Evolutionary conservation across 2,113 vertebrate species (phyloP).

Genomic region (Pteruthius melanotis): DNA sequence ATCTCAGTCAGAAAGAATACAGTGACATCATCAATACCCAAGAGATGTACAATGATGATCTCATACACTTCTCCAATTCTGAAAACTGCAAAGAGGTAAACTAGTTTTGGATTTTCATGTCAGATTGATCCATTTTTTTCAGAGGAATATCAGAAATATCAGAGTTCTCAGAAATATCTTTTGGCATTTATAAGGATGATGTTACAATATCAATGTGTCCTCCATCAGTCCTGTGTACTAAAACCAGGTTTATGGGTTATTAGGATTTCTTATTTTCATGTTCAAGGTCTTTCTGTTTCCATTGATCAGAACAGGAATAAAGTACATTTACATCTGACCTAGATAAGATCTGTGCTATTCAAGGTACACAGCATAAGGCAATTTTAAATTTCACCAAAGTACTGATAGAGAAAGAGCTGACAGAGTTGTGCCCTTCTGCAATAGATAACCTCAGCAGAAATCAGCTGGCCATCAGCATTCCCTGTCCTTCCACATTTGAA

Average conservation of each 20-base stretch:
- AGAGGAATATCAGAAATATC: not conserved
- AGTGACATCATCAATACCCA: slow-evolving; percentile 99
- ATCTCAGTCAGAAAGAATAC: slow-evolving; percentile 99
- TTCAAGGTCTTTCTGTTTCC: not conserved
- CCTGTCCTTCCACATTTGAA: not conserved
- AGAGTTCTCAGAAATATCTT: not conserved
- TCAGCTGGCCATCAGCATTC: not conserved
- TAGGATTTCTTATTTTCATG: not conserved
- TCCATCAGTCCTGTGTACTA: not conserved
- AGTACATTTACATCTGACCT: not conserved
- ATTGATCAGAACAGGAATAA: not conserved
- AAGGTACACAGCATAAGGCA: not conserved
- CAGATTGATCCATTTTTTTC: not conserved
- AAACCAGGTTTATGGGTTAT: not conserved
- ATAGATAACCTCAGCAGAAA: not conserved
- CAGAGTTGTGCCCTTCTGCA: not conserved
- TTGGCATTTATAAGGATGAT: not conserved
- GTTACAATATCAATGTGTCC: not conserved
- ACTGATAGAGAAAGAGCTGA: not conserved
- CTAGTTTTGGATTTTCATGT: not conserved
- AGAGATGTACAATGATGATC: slow-evolving; percentile 99
- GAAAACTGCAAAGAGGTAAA: slow-evolving; percentile 98
- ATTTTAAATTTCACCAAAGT: not conserved
- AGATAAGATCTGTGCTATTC: not conserved
- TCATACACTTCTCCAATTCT: slow-evolving; percentile 98